These are phyloP conservation scores for Misgurnus anguillicaudatus DNA, from an alignment of 2,113 vertebrate species.

Conservation along the genomic window DNA sequence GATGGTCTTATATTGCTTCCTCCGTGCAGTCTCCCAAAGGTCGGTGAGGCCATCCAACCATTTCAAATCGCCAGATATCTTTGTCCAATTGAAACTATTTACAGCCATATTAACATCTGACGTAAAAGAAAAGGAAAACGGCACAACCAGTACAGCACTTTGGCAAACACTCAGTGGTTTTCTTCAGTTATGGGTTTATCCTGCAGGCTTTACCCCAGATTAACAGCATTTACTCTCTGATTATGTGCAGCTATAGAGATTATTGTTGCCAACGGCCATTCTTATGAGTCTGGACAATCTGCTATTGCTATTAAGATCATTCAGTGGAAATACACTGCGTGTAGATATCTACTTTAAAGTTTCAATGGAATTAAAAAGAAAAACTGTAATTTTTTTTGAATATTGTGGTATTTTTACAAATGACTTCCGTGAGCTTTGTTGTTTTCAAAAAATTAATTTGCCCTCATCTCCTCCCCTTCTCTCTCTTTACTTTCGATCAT, in stretches of 20 bases:
- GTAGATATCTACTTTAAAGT: neutral
- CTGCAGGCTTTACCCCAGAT: neutral
- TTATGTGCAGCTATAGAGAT: constrained; percentile 9
- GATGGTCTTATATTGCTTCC: neutral
- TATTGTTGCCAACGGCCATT: neutral
- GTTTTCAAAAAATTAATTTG: too few relatives aligned
- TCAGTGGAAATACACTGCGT: neutral
- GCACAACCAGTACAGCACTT: neutral
- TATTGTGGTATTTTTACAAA: too few relatives aligned
- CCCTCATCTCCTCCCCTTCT: too few relatives aligned
- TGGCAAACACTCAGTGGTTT: constrained; percentile 11
- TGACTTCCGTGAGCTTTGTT: too few relatives aligned
- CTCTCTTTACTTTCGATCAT: too few relatives aligned
- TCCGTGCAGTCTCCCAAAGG: neutral
- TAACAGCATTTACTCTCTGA: constrained; percentile 2
- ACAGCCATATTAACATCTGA: neutral
- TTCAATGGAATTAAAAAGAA: too few relatives aligned
- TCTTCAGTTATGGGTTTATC: constrained; percentile 15
- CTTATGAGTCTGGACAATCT: neutral
- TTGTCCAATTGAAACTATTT: constrained; percentile 1
- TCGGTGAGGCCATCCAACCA: neutral
- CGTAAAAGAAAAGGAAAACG: neutral
- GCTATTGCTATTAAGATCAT: neutral
- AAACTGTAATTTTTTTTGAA: too few relatives aligned
- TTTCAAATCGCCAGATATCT: constrained; percentile 7